A percentile compares a stretch with the other conserved stretches of the same genome.
phyloP scores from a whole-genome alignment of 2,113 vertebrate species.

The Vulpes vulpes region DNA sequence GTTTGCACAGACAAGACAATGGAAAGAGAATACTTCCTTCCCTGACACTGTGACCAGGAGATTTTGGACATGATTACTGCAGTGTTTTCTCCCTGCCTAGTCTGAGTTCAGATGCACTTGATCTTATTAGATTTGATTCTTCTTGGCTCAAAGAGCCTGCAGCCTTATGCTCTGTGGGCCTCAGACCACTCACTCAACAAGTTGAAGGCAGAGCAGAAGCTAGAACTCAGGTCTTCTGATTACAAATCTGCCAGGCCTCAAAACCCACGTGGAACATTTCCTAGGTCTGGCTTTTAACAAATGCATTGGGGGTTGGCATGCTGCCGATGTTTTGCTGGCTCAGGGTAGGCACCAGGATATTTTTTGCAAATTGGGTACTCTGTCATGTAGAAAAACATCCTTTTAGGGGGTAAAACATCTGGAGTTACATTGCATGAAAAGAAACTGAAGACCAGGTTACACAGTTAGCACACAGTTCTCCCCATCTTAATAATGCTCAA shows the following conservation, averaged over 20 bases:
- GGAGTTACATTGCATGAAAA: slow-evolving; percentile 77
- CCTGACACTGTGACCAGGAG: not conserved
- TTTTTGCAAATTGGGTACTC: slow-evolving; percentile 65
- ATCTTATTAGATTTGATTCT: not conserved
- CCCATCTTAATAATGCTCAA: slow-evolving; percentile 74
- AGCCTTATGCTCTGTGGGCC: not conserved
- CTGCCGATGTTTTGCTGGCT: slow-evolving; percentile 31
- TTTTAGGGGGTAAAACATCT: slow-evolving; percentile 78
- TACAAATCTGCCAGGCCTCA: slow-evolving; percentile 15
- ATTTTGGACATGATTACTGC: not conserved
- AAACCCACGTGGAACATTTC: not conserved
- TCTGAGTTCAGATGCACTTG: not conserved
- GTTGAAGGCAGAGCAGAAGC: slow-evolving; percentile 20
- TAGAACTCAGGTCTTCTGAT: not conserved
- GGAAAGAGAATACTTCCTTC: not conserved
- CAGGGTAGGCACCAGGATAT: not conserved
- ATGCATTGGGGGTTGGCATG: slow-evolving; percentile 7
- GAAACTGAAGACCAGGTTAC: slow-evolving; percentile 72
- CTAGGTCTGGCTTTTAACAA: slow-evolving; percentile 63
- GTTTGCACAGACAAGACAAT: not conserved
- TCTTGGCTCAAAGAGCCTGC: not conserved
- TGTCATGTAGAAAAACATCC: slow-evolving; percentile 71
- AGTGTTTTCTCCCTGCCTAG: not conserved
- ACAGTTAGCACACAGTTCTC: slow-evolving; percentile 35
- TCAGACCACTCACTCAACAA: not conserved